Evolutionary conservation across 1,140 invertebrate species (phyloP).

Genomic region (Magallana ariakensis): DNA sequence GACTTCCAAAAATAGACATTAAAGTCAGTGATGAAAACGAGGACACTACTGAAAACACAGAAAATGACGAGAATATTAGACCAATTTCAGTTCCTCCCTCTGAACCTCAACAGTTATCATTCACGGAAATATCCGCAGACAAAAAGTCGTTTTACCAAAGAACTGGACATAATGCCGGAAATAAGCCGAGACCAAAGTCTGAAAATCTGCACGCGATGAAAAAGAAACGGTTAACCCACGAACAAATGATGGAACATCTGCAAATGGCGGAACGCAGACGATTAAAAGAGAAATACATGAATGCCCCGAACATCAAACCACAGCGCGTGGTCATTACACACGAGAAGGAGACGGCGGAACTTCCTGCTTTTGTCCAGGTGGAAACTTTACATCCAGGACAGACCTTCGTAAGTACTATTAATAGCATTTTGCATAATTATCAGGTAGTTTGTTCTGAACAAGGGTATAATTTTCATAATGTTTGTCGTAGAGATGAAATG

Average conservation of each 20-base stretch:
- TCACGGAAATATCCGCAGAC: constrained; percentile 42
- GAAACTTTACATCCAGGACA: constrained; percentile 75
- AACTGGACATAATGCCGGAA: constrained; percentile 38
- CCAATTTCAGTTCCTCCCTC: constrained; percentile 30
- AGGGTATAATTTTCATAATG: too few species aligned
- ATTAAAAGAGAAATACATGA: constrained; percentile 45
- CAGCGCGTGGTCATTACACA: not conserved
- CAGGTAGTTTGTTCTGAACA: too few species aligned
- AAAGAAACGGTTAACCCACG: not conserved
- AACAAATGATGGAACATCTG: constrained; percentile 24
- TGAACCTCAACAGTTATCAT: not conserved
- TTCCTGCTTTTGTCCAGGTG: constrained; percentile 77
- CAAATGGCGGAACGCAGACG: constrained; percentile 23
- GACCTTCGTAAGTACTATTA: constrained; percentile 72
- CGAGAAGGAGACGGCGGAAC: constrained; percentile 49
- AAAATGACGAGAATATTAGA: constrained; percentile 35
- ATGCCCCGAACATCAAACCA: constrained; percentile 53
- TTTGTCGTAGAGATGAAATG: too few species aligned
- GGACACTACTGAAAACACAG: constrained; percentile 4
- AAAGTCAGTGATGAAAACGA: constrained; percentile 29
- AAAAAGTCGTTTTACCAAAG: constrained; percentile 57
- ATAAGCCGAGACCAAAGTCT: constrained; percentile 45
- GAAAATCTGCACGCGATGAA: constrained; percentile 35
- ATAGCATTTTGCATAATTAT: too few species aligned
- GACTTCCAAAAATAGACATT: constrained; percentile 36